Base-by-base conservation (phyloP, 2,888 invertebrate genomes). In the Yponomeuta malinellus region DNA sequence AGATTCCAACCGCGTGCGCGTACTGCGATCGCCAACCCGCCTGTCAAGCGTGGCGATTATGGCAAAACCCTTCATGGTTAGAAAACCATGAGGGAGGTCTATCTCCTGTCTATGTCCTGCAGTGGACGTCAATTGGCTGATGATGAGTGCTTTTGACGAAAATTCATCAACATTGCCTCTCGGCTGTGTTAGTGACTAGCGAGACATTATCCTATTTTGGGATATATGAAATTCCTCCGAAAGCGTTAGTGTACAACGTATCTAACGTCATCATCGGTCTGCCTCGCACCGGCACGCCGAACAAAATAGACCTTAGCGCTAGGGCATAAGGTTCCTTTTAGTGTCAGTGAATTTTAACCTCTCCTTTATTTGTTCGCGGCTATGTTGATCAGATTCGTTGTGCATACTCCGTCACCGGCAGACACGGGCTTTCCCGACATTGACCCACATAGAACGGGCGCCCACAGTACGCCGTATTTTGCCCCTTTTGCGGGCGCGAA, bases 401-500 rank as follows among this genome's bases (percentile, higher is more conserved):
- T 91, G 91, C 91, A 92, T 91, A 91, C 74, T 91, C 86, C 89
- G 91, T 92, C 91, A 91, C 90, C 87, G 89, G 91, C 87, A 92
- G 91, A 92, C 91, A 90, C 91, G 91, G 91, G 91, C 90, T 93
- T 93, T 91, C 92, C 93, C 92, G 93, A 90, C 93, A 93, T 93
- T 93, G 93, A 93, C 93, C 93, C 91, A 93, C 90, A 92, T 92
- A 90, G 89, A 89, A 82, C 90, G 89, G 89, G 91, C 90, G 90
- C 91, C 89, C 91, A 90, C 89, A 91, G 90, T 89, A 90, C 91
- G 89, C 89, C 90, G 92, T 91, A 92, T 92, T 92, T 92, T 92
- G 92, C 92, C 92, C 92, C 92, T 92, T 92, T 92, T 92, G 92
- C 92, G 92, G 92, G 93, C 89, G 90, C 91, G 88, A 90, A 88